These are phyloP conservation scores for Ciconia stormi DNA, from an alignment of 2,113 vertebrate genomes.

Conservation along the genomic window DNA sequence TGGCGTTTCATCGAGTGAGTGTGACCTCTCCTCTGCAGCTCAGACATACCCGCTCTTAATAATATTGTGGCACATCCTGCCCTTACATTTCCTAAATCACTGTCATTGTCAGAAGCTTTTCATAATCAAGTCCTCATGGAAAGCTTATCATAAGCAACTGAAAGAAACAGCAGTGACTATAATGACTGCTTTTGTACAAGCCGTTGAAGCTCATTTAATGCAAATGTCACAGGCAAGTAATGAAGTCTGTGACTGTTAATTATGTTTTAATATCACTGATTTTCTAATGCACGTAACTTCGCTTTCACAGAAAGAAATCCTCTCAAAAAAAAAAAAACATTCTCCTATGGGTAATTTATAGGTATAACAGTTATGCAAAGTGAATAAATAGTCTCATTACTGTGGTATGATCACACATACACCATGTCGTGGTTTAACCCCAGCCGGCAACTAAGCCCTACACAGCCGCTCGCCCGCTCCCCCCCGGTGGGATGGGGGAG, in stretches of 20 bases:
- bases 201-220: not conserved
- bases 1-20: accelerated
- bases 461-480: no score
- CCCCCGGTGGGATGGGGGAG: no score
- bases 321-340: not conserved
- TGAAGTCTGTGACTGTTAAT: not conserved
- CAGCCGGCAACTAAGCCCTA: no score
- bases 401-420: not conserved
- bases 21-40: not conserved
- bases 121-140: not conserved
- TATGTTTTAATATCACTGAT: not conserved
- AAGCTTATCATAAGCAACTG: not conserved
- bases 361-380: not conserved
- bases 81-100: not conserved
- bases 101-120: not conserved
- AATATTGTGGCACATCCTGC: not conserved
- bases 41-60: not conserved
- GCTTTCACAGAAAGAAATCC: not conserved
- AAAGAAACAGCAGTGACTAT: not conserved
- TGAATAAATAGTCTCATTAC: not conserved
- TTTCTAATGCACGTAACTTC: not conserved
- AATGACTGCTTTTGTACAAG: not conserved
- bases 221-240: not conserved
- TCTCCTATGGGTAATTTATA: not conserved
- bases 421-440: no score